Base-by-base conservation (phyloP, 2,888 invertebrate genomes). In the Amorpha juglandis region DNA sequence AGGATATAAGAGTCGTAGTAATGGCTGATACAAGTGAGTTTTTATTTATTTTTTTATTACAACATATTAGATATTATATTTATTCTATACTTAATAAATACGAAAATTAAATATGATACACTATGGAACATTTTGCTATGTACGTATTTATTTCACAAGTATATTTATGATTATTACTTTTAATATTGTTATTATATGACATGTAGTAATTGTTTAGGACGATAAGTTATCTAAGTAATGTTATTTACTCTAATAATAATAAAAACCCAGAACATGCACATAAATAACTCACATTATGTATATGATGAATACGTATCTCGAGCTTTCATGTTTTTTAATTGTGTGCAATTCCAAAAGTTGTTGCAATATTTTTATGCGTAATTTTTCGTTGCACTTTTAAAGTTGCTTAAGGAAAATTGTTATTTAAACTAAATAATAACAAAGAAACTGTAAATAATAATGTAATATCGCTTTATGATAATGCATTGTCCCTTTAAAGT, bases 11-110 rank as follows among this genome's bases (percentile, higher is more conserved):
- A 65, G 75, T 72, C 66, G 82, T 79, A 76, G 81, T 75, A 72
- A 83, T 84, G 79, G 77, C 74, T 50, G 83, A 85, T 69, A 78
- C 79, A 70, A 87, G 86, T 86, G 73, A 86, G 86, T 85, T 78
- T 71, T 66, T 65, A 62, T 12, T 16, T 19, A 7, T 12, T 21
- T 51, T 2, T 48, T 38, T 48, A 38, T 16, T 38, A 38, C 38
- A 6, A 38, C 38, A 38, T 38, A 38, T 38, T 38, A 6, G 38
- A 9, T 35, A 35, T 35, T 35, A 35, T 7, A 7, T 35, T 35
- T 35, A 35, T n/a, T n/a, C n/a, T n/a, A n/a, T n/a, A n/a, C n/a
- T n/a, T n/a, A n/a, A n/a, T n/a, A n/a, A n/a, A n/a, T n/a, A n/a
- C n/a, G n/a, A n/a, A n/a, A 27, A 27, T 27, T 4, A 38, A 38